Evolutionary conservation across 1,140 invertebrate species (phyloP).

Genomic region (Charaxes varanes): DNA sequence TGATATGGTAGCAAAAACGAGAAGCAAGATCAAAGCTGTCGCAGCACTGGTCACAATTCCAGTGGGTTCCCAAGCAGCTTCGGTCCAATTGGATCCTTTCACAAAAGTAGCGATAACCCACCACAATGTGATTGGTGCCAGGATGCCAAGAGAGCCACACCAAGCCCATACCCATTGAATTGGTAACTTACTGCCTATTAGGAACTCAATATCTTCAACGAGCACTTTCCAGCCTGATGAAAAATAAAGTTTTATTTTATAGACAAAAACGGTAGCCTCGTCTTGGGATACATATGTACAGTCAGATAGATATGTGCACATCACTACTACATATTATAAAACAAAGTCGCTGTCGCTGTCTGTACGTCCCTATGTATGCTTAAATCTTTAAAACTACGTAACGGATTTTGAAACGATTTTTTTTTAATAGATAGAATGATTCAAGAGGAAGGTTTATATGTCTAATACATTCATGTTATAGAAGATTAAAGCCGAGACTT

Average conservation of each 20-base stretch:
- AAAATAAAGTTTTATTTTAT: neutral
- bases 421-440: too few relatives aligned
- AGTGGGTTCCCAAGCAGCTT: slow-evolving; percentile 28
- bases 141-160: slow-evolving; percentile 27
- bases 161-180: slow-evolving; percentile 44
- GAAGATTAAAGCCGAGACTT: too few relatives aligned
- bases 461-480: too few relatives aligned
- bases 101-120: slow-evolving; percentile 29
- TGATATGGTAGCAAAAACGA: slow-evolving; percentile 28
- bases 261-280: too few relatives aligned
- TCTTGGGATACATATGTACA: too few relatives aligned
- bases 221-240: slow-evolving; percentile 44
- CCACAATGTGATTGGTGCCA: slow-evolving; percentile 30
- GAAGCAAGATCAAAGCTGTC: slow-evolving; percentile 19
- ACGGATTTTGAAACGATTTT: too few relatives aligned
- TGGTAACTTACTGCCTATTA: slow-evolving; percentile 29
- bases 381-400: too few relatives aligned
- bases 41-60: slow-evolving; percentile 16
- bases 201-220: slow-evolving; percentile 50
- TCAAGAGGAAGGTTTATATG: too few relatives aligned
- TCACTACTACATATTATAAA: too few relatives aligned
- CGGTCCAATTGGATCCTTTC: slow-evolving; percentile 16
- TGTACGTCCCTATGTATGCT: too few relatives aligned
- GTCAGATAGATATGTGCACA: too few relatives aligned
- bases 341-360: too few relatives aligned